These are phyloP conservation scores for Amphiprion percula DNA, from an alignment of 2,113 vertebrate genomes.

Conservation along the genomic window DNA sequence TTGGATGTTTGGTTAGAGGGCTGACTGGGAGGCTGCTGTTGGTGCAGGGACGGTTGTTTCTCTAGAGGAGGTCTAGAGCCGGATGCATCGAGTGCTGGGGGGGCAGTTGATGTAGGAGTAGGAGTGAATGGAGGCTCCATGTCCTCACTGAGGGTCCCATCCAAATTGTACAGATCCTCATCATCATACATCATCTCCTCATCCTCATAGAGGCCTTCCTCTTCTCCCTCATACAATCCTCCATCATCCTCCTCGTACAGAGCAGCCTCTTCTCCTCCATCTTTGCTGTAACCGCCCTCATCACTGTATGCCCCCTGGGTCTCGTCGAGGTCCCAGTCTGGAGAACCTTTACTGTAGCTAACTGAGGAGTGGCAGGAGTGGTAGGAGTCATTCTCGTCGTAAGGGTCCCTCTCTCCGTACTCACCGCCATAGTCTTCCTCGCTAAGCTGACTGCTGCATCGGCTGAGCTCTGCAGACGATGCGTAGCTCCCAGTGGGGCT, in stretches of 20 bases:
- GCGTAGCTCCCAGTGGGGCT: constrained; percentile 96
- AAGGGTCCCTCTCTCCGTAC: constrained; percentile 91
- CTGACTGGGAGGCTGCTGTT: constrained; percentile 75
- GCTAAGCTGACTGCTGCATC: constrained; percentile 95
- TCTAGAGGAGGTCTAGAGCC: constrained; percentile 82
- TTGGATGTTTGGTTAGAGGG: constrained; percentile 62
- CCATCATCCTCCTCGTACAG: constrained; percentile 86
- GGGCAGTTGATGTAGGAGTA: constrained; percentile 77
- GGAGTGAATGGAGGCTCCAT: constrained; percentile 83
- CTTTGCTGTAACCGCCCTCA: constrained; percentile 89
- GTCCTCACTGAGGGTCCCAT: constrained; percentile 81
- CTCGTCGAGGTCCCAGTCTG: constrained; percentile 93
- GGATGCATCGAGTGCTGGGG: constrained; percentile 54
- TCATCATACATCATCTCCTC: constrained; percentile 84
- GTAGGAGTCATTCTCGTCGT: constrained; percentile 95
- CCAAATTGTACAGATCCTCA: constrained; percentile 82
- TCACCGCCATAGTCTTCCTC: constrained; percentile 91
- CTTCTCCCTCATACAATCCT: constrained; percentile 79
- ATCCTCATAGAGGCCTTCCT: constrained; percentile 82
- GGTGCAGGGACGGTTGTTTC: constrained; percentile 83
- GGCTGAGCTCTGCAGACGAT: constrained; percentile 94
- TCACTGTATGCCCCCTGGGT: constrained; percentile 89
- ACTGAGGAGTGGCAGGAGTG: constrained; percentile 98
- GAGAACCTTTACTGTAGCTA: constrained; percentile 94
- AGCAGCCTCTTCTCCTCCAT: constrained; percentile 89